Evolutionary conservation across 2,888 invertebrate genomes (phyloP), one percentile per base, ranked within the genome.

Genomic region (Lasius platythorax): DNA sequence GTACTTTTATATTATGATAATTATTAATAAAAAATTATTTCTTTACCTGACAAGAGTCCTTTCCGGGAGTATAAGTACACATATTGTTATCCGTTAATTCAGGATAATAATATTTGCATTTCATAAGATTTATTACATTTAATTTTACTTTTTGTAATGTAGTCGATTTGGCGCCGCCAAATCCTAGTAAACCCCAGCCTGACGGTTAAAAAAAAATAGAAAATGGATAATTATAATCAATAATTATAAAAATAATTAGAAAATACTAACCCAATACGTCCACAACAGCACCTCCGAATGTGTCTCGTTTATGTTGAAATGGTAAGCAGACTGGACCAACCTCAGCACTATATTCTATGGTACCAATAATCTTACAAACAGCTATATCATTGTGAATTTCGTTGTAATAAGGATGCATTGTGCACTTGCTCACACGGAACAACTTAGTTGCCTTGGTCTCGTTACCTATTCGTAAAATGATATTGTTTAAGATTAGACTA

Each of bases 321-420:
- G 97, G 97, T 64, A 97, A 91, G 90, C 97, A 97, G n/a, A 94
- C 96, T 0, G 97, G 97, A 0, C 96, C 96, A 1, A 97, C 96
- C 53, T 93, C 92, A 0, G 95, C 92, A 75, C 93, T 96, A 91
- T 96, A 97, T 12, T 9, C 6, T 0, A 97, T 96, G 0, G 30
- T 11, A 0, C 74, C 83, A 0, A 11, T n/a, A 0, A 96, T 92
- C 53, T 89, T 91, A 1, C 97, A 79, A 0, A 97, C 81, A 0
- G 96, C 96, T 37, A 97, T 95, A 91, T 97, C 97, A 87, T 96
- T 95, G 5, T 40, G 1, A 12, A 6, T 58, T 1, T 1, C 3
- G 0, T 8, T 1, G 0, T 15, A 74, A 85, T 93, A 28, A 0
- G 96, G 95, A 90, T 97, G 97, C 0, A 92, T 85, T 0, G 94